A percentile compares a stretch with the other conserved stretches of the same genome.
Conservation (phyloP, 1,140 invertebrate species). For the Aphaenogaster floridana region DNA sequence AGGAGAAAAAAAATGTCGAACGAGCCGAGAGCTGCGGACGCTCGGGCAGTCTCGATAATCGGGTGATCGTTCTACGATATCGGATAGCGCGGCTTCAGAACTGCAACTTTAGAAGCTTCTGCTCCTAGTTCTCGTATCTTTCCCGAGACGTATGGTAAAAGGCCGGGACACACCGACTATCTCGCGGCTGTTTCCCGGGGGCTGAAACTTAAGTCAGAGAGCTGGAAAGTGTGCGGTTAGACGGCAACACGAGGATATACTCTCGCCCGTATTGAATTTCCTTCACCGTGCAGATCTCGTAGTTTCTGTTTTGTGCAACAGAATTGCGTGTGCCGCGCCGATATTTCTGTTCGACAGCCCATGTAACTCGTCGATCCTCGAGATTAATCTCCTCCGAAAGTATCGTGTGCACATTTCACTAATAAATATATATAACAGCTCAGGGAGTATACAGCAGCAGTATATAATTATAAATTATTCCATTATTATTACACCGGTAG, state of each 20-base stretch:
- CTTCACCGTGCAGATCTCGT: constrained; percentile 41
- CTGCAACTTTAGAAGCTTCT: not conserved
- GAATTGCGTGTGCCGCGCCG: not conserved
- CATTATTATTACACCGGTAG: constrained; percentile 3
- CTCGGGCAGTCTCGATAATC: not conserved
- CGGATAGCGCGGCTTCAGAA: not conserved
- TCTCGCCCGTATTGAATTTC: constrained; percentile 73
- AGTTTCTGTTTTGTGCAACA: constrained; percentile 64
- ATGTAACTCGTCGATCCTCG: not conserved
- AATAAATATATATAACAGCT: not conserved
- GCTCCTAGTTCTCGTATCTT: not conserved
- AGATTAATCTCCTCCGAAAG: not conserved
- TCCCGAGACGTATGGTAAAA: not conserved
- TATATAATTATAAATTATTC: not conserved
- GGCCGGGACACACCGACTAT: not conserved
- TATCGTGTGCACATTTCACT: not conserved
- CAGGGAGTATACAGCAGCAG: not conserved
- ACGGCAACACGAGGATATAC: constrained; percentile 58
- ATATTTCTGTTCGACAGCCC: not conserved
- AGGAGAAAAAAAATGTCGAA: not conserved
- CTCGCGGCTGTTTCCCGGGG: constrained; percentile 15
- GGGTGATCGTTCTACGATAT: not conserved
- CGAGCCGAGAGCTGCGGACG: not conserved
- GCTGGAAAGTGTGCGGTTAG: constrained; percentile 75
- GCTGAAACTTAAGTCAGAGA: constrained; percentile 71